Base-by-base conservation (phyloP, 2,113 vertebrate species). In the Pachyramphus minor region DNA sequence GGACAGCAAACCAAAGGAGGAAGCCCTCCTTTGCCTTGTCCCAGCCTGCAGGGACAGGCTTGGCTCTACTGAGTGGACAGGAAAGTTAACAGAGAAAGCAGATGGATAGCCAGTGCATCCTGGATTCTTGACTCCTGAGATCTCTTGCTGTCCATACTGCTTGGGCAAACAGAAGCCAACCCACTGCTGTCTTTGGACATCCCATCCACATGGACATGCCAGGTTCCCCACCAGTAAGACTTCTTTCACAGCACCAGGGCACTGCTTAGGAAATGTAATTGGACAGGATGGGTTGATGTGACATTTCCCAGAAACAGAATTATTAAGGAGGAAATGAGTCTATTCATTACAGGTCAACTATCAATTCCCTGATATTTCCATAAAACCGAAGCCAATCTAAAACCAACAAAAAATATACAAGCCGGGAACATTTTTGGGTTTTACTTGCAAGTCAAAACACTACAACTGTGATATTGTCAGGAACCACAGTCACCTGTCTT, bases 31-130 rank as follows among this genome's bases (percentile, higher is more conserved):
- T 47, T 2, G 2, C n/a, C 35, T n/a, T 56, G 22, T 55, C 56
- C 33, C 33, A 67, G 2, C 33, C 35, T 59, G 31, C 9, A 17
- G 31, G 72, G 67, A 69, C 1, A 2, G 52, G 5, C 31, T 73
- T 37, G 33, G 68, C 22, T 37, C 44, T 23, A 24, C 27, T 59
- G 35, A 39, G 11, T 2, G 6, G 49, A 24, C 63, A 80, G 45
- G 24, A 23, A 68, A n/a, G 14, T 9, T 66, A 39, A 44, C 6
- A 62, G 35, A 64, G 42, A 64, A 67, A 49, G 45, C 2, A 2
- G 1, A n/a, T 18, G 64, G 44, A n/a, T 10, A 41, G 30, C 13
- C 63, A 59, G 42, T 3, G 11, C 0, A 0, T 47, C 55, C 33
- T 17, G 42, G 23, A 27, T 19, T 35, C 41, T 17, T 3, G 3